Evolutionary conservation across 2,888 invertebrate genomes (phyloP).

Genomic region (Hirtodrosophila trivittata): DNA sequence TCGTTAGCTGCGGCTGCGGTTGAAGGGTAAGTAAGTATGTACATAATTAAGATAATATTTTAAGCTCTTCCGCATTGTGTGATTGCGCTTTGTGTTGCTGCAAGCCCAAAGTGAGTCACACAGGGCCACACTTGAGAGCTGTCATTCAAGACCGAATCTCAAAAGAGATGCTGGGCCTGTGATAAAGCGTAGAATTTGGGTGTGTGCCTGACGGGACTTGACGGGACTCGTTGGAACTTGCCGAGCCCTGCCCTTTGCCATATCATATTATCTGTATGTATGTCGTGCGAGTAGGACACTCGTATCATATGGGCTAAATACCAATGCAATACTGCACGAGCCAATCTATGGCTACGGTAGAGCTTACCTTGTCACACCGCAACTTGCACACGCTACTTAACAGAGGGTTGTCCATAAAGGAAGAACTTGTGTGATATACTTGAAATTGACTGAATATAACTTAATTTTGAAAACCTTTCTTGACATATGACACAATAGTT

Average conservation of each 20-base stretch:
- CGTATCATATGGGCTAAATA: background rate
- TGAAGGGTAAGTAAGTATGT: slow-evolving; percentile 28
- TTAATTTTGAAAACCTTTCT: no score
- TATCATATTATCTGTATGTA: slow-evolving; percentile 25
- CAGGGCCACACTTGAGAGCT: slow-evolving; percentile 56
- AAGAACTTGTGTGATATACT: no score
- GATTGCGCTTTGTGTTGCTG: slow-evolving; percentile 49
- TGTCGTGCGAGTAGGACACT: slow-evolving; percentile 30
- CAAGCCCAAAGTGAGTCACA: slow-evolving; percentile 48
- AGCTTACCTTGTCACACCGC: slow-evolving; percentile 8
- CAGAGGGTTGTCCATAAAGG: no score
- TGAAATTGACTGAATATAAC: no score
- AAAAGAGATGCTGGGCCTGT: slow-evolving; percentile 40
- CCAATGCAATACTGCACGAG: background rate
- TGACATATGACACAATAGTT: no score
- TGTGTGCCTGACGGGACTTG: slow-evolving; percentile 29
- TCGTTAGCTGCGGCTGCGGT: no score
- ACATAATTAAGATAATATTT: slow-evolving; percentile 69
- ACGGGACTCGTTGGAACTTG: slow-evolving; percentile 1
- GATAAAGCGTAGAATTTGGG: slow-evolving; percentile 48
- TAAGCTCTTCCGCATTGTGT: slow-evolving; percentile 51
- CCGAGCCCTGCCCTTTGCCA: slow-evolving; percentile 56
- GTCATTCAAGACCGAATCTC: slow-evolving; percentile 62
- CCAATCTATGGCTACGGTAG: background rate
- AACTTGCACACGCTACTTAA: background rate